phyloP scores from a whole-genome alignment of 1,140 invertebrate species.

The Euschistus heros region DNA sequence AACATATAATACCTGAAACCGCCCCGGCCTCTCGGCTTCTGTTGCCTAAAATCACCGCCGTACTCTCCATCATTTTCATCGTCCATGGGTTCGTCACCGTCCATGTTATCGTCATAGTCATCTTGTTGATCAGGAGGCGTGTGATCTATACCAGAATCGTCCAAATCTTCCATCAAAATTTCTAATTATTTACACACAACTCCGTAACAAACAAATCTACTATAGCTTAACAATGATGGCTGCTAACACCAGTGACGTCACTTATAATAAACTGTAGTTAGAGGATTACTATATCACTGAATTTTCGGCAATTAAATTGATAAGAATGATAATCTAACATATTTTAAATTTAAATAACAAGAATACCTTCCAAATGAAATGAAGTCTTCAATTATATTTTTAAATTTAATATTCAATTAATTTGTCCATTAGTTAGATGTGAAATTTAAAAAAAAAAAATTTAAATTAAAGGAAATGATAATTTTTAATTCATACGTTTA shows the following conservation, averaged over 20 bases:
- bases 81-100: conserved; percentile 24
- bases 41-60: conserved; percentile 19
- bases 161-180: conserved; percentile 24
- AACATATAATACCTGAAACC: conserved; percentile 41
- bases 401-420: no score
- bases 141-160: conserved; percentile 27
- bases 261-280: no score
- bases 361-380: no score
- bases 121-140: conserved; percentile 24
- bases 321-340: no score
- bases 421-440: no score
- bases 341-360: no score
- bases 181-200: not conserved
- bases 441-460: no score
- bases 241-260: conserved; percentile 2
- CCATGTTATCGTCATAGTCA: conserved; percentile 25
- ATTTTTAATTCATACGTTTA: no score
- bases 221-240: conserved; percentile 11
- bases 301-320: no score
- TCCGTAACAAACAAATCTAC: not conserved
- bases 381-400: no score
- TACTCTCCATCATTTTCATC: conserved; percentile 26
- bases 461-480: no score
- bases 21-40: conserved; percentile 38
- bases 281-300: no score